Conservation (phyloP, 1,140 invertebrate species). For the Eumaeus atala region DNA sequence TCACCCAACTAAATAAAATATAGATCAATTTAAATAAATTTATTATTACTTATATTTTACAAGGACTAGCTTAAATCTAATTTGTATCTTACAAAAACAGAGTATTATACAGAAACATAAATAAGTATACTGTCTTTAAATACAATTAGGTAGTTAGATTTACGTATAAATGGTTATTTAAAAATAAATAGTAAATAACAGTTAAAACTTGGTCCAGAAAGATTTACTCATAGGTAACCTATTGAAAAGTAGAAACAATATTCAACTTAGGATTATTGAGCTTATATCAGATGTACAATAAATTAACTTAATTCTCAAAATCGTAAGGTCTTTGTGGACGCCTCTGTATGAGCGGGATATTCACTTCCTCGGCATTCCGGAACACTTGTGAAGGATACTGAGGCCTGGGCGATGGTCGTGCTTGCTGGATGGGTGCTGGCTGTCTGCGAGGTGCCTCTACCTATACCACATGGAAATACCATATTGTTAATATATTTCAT, state of each 20-base stretch:
- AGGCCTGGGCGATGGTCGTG: conserved; percentile 44
- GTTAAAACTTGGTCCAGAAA: no score
- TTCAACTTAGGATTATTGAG: background rate
- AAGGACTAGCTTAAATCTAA: conserved; percentile 71
- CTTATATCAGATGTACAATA: conserved; percentile 6
- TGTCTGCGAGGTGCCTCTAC: conserved; percentile 42
- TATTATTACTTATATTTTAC: conserved; percentile 42
- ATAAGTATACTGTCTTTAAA: conserved; percentile 17
- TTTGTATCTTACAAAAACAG: conserved; percentile 63
- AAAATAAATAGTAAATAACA: no score
- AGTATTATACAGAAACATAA: conserved; percentile 59
- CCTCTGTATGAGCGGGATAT: conserved; percentile 87
- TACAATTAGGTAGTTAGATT: no score
- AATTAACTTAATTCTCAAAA: conserved; percentile 51
- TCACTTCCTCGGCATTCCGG: conserved; percentile 88
- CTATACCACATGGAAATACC: conserved; percentile 22
- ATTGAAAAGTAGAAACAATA: background rate
- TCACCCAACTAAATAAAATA: no score
- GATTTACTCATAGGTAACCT: no score
- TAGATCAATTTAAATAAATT: conserved; percentile 13
- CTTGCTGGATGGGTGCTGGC: conserved; percentile 36
- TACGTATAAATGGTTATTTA: no score
- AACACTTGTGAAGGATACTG: conserved; percentile 79
- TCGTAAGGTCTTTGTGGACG: conserved; percentile 67
- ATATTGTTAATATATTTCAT: background rate